These are phyloP conservation scores for Potorous gilbertii DNA, from an alignment of 2,797 vertebrate species.

Conservation along the genomic window DNA sequence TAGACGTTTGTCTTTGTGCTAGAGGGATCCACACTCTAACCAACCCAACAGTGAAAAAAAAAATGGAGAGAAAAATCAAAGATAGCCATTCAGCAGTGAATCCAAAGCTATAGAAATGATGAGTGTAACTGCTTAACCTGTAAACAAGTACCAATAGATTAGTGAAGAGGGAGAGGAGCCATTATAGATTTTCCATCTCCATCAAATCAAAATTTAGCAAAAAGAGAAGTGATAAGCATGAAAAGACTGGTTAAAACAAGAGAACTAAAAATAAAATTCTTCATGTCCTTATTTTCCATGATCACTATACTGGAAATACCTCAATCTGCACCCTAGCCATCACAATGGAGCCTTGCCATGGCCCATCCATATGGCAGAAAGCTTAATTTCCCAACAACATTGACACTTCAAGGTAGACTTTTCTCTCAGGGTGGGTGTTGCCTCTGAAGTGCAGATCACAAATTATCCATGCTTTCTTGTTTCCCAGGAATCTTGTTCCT, in stretches of 20 bases:
- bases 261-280: not conserved
- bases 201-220: not conserved
- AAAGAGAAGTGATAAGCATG: not conserved
- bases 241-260: not conserved
- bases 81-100: too few species aligned
- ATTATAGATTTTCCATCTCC: not conserved
- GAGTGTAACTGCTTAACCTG: not conserved
- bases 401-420: not conserved
- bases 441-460: not conserved
- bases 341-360: too few species aligned
- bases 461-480: not conserved
- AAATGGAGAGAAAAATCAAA: not conserved
- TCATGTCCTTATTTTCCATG: not conserved
- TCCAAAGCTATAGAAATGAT: not conserved
- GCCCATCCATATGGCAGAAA: not conserved
- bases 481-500: not conserved
- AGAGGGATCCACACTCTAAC: not conserved
- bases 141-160: not conserved
- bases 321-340: not conserved
- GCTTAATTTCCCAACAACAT: not conserved
- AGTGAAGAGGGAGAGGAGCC: not conserved
- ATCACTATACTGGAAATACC: not conserved
- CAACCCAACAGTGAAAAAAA: not conserved
- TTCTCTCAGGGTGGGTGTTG: not conserved
- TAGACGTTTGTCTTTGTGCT: not conserved